Evolutionary conservation across 2,888 invertebrate species (phyloP).

Genomic region (Ochropacha duplaris): DNA sequence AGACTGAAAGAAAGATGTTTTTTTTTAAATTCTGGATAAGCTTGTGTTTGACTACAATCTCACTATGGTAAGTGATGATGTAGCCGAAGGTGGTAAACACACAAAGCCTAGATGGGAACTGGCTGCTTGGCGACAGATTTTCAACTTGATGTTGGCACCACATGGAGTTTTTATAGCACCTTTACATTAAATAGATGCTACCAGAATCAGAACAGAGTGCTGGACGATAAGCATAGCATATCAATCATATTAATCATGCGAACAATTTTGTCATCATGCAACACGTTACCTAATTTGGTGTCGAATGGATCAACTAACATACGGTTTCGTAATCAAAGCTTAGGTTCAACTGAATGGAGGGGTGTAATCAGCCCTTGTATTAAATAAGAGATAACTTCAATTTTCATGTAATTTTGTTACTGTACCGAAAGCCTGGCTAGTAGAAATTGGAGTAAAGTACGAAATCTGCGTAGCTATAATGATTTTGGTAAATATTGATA

Average conservation of each 20-base stretch:
- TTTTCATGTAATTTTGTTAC: neutral
- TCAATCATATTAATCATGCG: neutral
- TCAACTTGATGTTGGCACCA: no score
- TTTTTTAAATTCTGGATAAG: no score
- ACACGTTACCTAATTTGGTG: neutral
- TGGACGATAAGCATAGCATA: neutral
- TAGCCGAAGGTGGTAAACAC: no score
- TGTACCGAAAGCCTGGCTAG: no score
- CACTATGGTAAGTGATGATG: no score
- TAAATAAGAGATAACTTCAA: no score
- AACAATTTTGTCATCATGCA: neutral
- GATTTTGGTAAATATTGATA: no score
- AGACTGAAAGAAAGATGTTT: neutral
- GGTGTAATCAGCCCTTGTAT: neutral
- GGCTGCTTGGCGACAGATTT: no score
- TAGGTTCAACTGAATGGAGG: neutral
- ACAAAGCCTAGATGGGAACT: no score
- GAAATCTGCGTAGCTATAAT: no score
- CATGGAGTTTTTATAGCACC: neutral
- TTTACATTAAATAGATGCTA: neutral
- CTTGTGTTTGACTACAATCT: no score
- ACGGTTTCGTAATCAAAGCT: neutral
- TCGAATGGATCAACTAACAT: neutral
- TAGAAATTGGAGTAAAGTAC: no score
- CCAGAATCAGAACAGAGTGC: neutral